Conservation (phyloP, 2,113 vertebrate genomes). For the Ploceus nigricollis region DNA sequence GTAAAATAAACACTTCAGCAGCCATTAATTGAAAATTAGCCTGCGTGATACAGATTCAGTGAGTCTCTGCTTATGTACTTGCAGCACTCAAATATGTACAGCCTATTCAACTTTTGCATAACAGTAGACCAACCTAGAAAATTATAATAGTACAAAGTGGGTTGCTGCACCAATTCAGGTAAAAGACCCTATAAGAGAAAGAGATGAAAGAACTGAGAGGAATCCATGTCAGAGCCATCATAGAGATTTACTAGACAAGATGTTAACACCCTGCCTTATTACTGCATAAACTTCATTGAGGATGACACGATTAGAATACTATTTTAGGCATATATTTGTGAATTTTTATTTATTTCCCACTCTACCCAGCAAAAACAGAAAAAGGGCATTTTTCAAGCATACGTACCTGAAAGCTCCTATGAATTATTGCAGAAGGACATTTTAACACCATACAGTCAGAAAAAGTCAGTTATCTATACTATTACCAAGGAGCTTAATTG, state of each 20-base stretch:
- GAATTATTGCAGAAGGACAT: background rate
- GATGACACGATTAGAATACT: background rate
- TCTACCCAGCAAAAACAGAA: background rate
- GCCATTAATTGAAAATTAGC: background rate
- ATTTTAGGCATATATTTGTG: background rate
- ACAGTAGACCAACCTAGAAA: background rate
- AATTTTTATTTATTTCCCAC: background rate
- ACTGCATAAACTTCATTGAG: background rate
- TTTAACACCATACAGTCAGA: background rate
- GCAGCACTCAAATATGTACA: background rate
- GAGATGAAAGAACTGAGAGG: background rate
- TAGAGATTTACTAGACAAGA: background rate
- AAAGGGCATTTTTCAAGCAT: background rate
- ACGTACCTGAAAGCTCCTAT: background rate
- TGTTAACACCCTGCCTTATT: background rate
- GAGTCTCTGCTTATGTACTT: background rate
- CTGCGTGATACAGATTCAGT: background rate
- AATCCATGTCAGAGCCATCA: fast-evolving
- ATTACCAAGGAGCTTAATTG: fast-evolving
- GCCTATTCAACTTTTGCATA: background rate
- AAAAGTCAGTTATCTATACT: background rate
- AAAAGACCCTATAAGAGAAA: background rate
- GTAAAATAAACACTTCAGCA: background rate
- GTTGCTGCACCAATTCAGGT: background rate
- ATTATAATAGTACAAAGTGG: background rate